Conservation (phyloP, 2,797 vertebrate genomes). For the Gymnocypris eckloni region DNA sequence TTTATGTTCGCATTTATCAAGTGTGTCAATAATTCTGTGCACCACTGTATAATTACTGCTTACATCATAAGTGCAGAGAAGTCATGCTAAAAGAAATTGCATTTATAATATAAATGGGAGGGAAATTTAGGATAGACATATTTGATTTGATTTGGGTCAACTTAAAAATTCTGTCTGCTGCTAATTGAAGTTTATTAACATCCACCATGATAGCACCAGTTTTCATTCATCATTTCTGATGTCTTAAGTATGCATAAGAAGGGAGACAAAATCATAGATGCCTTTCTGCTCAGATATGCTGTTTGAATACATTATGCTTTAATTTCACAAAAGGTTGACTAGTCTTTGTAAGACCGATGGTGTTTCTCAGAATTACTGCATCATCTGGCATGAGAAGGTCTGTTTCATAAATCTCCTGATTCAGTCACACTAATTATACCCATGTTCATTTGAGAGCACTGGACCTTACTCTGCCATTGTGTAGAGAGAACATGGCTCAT, state of each 20-base stretch:
- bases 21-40: no score
- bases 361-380: slow-evolving; percentile 5
- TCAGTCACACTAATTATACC: slow-evolving; percentile 35
- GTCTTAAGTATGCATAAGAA: background rate
- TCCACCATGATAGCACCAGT: background rate
- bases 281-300: background rate
- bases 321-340: slow-evolving; percentile 10
- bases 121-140: background rate
- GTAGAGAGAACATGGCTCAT: slow-evolving; percentile 55
- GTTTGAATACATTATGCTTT: slow-evolving; percentile 1
- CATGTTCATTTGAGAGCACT: slow-evolving; percentile 49
- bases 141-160: background rate
- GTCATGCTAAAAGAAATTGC: background rate
- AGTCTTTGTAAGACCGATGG: slow-evolving; percentile 3
- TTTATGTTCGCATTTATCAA: no score
- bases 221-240: background rate
- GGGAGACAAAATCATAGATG: background rate
- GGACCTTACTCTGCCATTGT: slow-evolving; percentile 51
- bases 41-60: background rate
- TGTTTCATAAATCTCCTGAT: slow-evolving; percentile 25
- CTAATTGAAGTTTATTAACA: background rate
- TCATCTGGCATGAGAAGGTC: background rate
- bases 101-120: background rate
- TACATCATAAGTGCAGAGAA: background rate
- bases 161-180: background rate